These are phyloP conservation scores for Brachionus plicatilis DNA, from an alignment of 1,140 invertebrate species.

Conservation along the genomic window DNA sequence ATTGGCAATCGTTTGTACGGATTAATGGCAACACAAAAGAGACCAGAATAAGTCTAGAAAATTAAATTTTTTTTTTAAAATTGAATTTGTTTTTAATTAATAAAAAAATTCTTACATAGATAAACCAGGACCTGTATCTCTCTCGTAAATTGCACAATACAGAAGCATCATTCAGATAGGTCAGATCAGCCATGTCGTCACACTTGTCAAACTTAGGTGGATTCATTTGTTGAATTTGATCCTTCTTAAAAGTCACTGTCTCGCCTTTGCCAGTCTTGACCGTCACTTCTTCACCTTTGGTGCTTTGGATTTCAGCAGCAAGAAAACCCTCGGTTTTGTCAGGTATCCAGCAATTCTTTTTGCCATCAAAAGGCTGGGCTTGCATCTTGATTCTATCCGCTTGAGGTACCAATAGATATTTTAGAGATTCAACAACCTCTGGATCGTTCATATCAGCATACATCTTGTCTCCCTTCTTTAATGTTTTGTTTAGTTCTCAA, in stretches of 20 bases:
- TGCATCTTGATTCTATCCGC: conserved; percentile 55
- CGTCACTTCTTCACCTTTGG: conserved; percentile 93
- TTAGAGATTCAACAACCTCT: conserved; percentile 39
- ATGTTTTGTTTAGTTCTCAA: not conserved
- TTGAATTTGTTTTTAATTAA: not conserved
- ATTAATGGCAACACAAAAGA: conserved; percentile 99
- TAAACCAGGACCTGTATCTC: conserved; percentile 92
- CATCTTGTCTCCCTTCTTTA: not conserved
- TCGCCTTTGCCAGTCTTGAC: conserved; percentile 62
- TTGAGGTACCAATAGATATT: conserved; percentile 38
- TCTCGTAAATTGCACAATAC: conserved; percentile 97
- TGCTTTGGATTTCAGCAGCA: conserved; percentile 91
- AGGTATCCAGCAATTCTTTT: conserved; percentile 98
- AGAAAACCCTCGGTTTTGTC: conserved; percentile 94
- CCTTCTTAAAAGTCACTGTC: conserved; percentile 82
- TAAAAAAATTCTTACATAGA: conserved; percentile 76
- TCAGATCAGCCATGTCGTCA: conserved; percentile 99
- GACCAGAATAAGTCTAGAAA: conserved; percentile 91
- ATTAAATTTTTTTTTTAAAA: no score
- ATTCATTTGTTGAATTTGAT: conserved; percentile 93
- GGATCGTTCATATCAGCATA: conserved; percentile 39
- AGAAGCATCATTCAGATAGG: conserved; percentile 98
- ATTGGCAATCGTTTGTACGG: conserved; percentile 99
- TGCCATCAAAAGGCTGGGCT: conserved; percentile 96
- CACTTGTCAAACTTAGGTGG: conserved; percentile 98